phyloP scores from a whole-genome alignment of 2,113 vertebrate genomes.

The Vulpes lagopus region DNA sequence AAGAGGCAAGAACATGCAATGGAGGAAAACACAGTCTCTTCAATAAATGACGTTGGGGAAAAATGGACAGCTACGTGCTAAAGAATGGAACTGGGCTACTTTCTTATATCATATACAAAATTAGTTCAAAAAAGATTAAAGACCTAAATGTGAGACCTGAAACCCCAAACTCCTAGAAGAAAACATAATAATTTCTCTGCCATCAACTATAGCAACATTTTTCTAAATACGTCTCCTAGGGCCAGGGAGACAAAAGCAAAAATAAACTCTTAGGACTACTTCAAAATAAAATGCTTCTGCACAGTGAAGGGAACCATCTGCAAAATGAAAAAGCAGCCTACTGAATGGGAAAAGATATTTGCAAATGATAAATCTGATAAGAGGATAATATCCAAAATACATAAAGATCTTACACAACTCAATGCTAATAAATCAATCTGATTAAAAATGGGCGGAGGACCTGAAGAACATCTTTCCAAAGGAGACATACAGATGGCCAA shows the following conservation, averaged over 20 bases:
- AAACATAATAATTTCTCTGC: not conserved
- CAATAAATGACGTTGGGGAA: not conserved
- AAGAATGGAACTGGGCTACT: not conserved
- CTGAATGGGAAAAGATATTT: not conserved
- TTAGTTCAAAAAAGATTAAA: not conserved
- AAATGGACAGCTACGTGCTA: not conserved
- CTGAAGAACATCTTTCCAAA: not conserved
- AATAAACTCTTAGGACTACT: not conserved
- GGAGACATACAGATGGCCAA: not conserved
- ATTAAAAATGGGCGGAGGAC: not conserved
- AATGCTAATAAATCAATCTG: not conserved
- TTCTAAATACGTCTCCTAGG: not conserved
- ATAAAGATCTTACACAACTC: not conserved
- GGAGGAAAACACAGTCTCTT: not conserved
- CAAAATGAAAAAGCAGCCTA: not conserved
- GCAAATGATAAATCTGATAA: not conserved
- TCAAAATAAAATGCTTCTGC: not conserved
- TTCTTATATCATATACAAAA: not conserved
- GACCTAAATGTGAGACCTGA: not conserved
- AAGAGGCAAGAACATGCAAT: not conserved
- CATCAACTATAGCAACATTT: not conserved
- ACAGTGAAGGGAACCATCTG: not conserved
- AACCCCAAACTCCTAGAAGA: not conserved
- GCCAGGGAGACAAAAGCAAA: not conserved
- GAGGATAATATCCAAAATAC: not conserved